Percentiles rank a stretch among this genome's conserved stretches.
These are phyloP conservation scores for Drosophila trapezifrons DNA, from an alignment of 1,140 invertebrate species.

Conservation along the genomic window DNA sequence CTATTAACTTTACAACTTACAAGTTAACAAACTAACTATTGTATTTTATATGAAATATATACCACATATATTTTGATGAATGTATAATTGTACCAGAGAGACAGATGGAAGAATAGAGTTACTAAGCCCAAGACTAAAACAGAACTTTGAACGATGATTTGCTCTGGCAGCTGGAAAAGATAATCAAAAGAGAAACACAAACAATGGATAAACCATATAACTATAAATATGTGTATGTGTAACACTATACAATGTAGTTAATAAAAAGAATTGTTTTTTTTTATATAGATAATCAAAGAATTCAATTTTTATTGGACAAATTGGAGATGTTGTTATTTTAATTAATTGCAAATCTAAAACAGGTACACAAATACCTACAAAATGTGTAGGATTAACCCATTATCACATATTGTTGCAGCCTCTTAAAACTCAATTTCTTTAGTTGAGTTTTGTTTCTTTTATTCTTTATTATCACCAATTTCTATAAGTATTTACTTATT, in stretches of 20 bases:
- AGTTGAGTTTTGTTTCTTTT: too few species aligned
- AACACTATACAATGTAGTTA: slow-evolving; percentile 37
- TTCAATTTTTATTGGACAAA: slow-evolving; percentile 12
- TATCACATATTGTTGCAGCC: too few species aligned
- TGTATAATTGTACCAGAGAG: slow-evolving; percentile 28
- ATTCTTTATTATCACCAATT: too few species aligned
- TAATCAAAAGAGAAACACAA: slow-evolving; percentile 60
- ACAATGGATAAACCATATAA: slow-evolving; percentile 20
- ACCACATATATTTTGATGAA: slow-evolving; percentile 57
- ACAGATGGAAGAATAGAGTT: not conserved
- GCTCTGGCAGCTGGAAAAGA: slow-evolving; percentile 66
- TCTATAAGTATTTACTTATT: too few species aligned
- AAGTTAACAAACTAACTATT: slow-evolving; percentile 22
- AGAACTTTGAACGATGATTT: slow-evolving; percentile 45
- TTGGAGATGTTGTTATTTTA: too few species aligned
- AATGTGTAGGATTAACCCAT: too few species aligned
- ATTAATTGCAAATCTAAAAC: too few species aligned
- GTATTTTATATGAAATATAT: slow-evolving; percentile 35
- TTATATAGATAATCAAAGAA: slow-evolving; percentile 3
- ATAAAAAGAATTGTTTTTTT: slow-evolving; percentile 55
- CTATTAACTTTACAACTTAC: slow-evolving; percentile 30
- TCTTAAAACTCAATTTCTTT: too few species aligned
- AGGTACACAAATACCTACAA: too few species aligned
- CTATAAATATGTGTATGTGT: slow-evolving; percentile 20
- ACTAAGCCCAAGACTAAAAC: slow-evolving; percentile 44